Evolutionary conservation across 2,888 invertebrate species (phyloP).

Genomic region (Drosophila greeni): DNA sequence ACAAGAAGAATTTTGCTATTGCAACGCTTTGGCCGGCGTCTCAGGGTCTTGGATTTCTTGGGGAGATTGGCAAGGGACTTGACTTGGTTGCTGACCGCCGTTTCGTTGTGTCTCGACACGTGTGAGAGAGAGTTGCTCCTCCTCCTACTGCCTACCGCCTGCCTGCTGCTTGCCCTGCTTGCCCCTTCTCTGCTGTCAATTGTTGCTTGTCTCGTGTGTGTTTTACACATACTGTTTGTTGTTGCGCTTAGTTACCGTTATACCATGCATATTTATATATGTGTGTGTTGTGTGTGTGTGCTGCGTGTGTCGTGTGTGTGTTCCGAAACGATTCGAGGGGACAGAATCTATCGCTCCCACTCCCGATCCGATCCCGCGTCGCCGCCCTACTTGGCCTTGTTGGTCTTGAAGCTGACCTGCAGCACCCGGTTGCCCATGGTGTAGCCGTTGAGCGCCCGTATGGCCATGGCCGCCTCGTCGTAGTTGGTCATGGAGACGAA

Average conservation of each 20-base stretch:
- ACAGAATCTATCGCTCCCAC: not conserved
- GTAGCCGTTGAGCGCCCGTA: conserved; percentile 96
- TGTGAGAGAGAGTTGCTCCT: conserved; percentile 20
- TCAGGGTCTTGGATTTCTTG: conserved; percentile 3
- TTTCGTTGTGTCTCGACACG: conserved; percentile 39
- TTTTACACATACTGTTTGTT: conserved; percentile 63
- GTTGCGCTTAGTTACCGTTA: conserved; percentile 67
- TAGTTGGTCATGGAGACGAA: conserved; percentile 99
- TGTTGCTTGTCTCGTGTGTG: conserved; percentile 42
- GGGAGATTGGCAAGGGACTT: conserved; percentile 4
- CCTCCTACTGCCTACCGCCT: not conserved
- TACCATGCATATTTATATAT: conserved; percentile 71
- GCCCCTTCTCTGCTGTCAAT: conserved; percentile 17
- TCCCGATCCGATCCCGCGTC: not conserved
- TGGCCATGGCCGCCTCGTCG: conserved; percentile 97
- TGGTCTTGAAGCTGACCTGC: conserved; percentile 98
- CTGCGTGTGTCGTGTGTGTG: conserved; percentile 4
- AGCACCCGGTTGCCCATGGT: conserved; percentile 96
- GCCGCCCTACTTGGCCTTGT: conserved; percentile 83
- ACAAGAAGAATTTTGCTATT: conserved; percentile 71
- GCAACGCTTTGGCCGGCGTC: conserved; percentile 62
- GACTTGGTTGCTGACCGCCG: conserved; percentile 15
- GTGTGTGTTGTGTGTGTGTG: conserved; percentile 47
- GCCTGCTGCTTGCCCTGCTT: not conserved
- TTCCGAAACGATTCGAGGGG: conserved; percentile 12